phyloP scores from a whole-genome alignment of 1,140 invertebrate genomes.

The Procambarus clarkii region DNA sequence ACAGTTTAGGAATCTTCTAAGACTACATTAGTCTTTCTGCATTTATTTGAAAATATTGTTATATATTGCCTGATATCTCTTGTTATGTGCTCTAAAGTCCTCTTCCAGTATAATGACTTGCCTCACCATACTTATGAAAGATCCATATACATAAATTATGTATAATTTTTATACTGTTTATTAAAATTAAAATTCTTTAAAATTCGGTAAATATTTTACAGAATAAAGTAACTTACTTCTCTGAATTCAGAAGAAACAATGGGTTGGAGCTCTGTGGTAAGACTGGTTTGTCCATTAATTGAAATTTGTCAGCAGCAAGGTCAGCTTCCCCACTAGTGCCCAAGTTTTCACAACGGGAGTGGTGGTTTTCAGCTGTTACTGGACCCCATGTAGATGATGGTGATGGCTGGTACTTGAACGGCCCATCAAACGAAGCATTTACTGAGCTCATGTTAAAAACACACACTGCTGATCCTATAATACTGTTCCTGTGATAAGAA shows the following conservation, averaged over 20 bases:
- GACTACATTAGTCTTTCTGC: too few relatives aligned
- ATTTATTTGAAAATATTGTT: too few relatives aligned
- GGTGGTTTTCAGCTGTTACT: slow-evolving; percentile 78
- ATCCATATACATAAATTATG: too few relatives aligned
- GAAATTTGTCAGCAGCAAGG: slow-evolving; percentile 79
- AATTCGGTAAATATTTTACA: neutral
- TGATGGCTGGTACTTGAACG: slow-evolving; percentile 90
- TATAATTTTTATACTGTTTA: too few relatives aligned
- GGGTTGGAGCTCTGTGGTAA: slow-evolving; percentile 84
- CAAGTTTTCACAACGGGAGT: slow-evolving; percentile 78
- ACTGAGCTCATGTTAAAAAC: slow-evolving; percentile 92
- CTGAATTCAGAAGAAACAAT: slow-evolving; percentile 80
- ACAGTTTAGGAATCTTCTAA: too few relatives aligned
- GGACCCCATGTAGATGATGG: slow-evolving; percentile 87
- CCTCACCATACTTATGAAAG: too few relatives aligned
- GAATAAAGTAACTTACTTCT: neutral
- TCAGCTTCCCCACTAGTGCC: slow-evolving; percentile 70
- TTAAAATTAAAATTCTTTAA: too few relatives aligned
- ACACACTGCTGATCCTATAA: slow-evolving; percentile 94
- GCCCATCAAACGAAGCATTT: slow-evolving; percentile 87
- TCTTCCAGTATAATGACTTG: too few relatives aligned
- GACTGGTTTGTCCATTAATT: slow-evolving; percentile 91
- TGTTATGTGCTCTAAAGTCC: too few relatives aligned
- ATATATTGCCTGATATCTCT: too few relatives aligned
- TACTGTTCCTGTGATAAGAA: slow-evolving; percentile 84